These are phyloP conservation scores for Acanthopleura granulata DNA, from an alignment of 2,888 invertebrate genomes.

Conservation along the genomic window DNA sequence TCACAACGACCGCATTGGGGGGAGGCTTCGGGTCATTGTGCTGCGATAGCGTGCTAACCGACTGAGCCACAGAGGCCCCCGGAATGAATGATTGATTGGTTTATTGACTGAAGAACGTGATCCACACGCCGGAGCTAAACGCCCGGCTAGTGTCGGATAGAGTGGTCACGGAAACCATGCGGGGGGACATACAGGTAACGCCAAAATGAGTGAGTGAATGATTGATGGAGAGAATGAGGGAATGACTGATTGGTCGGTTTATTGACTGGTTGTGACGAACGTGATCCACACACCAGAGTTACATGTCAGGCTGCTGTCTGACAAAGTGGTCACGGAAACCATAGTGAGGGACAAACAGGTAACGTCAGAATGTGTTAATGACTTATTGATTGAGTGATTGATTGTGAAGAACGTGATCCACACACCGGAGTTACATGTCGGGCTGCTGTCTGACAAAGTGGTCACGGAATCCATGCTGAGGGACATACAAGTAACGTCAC, in stretches of 20 bases:
- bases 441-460: not conserved
- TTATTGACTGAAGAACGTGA: not conserved
- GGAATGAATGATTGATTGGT: no score
- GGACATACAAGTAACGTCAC: not conserved
- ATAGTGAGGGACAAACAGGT: conserved; percentile 9
- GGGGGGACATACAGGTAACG: not conserved
- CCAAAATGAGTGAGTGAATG: no score
- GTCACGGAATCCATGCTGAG: conserved; percentile 8
- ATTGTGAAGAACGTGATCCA: not conserved
- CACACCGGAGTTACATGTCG: not conserved
- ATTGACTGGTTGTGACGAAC: not conserved
- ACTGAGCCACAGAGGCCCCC: no score
- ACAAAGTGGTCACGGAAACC: conserved; percentile 7
- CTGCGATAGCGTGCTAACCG: no score
- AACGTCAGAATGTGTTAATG: not conserved
- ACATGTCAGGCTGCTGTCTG: not conserved
- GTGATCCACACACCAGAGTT: conserved; percentile 8
- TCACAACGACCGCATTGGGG: no score
- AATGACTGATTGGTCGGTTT: no score
- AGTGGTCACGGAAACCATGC: not conserved
- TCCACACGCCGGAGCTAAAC: not conserved
- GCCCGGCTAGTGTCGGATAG: not conserved
- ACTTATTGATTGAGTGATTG: no score
- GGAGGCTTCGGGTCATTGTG: no score
- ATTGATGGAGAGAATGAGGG: no score